Percentiles rank a stretch among this genome's conserved stretches.
Conservation (phyloP, 2,797 vertebrate species). For the Mormyrops boulengeri region DNA sequence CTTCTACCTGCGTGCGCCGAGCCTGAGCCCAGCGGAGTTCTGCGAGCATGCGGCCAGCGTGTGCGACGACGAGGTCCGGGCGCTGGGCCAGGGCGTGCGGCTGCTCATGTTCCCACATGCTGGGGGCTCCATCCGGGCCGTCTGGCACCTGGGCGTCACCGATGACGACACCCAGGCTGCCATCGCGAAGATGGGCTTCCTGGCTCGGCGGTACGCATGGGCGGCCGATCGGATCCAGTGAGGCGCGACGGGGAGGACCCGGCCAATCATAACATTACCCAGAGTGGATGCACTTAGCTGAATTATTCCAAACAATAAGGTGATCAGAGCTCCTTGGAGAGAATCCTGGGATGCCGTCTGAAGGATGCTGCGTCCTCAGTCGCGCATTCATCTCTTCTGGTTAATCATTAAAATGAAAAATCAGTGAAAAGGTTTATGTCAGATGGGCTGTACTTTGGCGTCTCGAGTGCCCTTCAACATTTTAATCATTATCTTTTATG, state of each 20-base stretch:
- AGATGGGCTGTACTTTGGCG: background rate
- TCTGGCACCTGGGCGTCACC: slow-evolving; percentile 71
- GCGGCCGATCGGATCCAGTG: slow-evolving; percentile 26
- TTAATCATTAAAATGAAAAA: slow-evolving; percentile 6
- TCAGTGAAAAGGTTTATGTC: background rate
- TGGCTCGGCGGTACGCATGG: slow-evolving; percentile 51
- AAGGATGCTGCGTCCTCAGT: background rate
- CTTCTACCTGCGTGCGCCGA: slow-evolving; percentile 41
- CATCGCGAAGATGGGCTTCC: slow-evolving; percentile 65
- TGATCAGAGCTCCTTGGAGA: background rate
- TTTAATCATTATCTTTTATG: background rate
- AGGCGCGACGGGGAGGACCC: background rate
- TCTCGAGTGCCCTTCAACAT: background rate
- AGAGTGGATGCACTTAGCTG: background rate
- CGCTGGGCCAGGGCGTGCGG: slow-evolving; percentile 48
- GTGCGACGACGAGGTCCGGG: slow-evolving; percentile 52
- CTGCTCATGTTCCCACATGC: slow-evolving; percentile 67
- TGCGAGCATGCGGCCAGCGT: slow-evolving; percentile 58
- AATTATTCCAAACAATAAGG: background rate
- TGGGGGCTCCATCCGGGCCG: slow-evolving; percentile 45
- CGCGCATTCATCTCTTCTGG: background rate
- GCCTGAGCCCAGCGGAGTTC: slow-evolving; percentile 51
- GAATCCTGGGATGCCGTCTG: background rate
- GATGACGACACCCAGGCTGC: slow-evolving; percentile 62
- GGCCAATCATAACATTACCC: background rate